Evolutionary conservation across 2,113 vertebrate genomes (phyloP).

Genomic region (Micronycteris hirsuta): DNA sequence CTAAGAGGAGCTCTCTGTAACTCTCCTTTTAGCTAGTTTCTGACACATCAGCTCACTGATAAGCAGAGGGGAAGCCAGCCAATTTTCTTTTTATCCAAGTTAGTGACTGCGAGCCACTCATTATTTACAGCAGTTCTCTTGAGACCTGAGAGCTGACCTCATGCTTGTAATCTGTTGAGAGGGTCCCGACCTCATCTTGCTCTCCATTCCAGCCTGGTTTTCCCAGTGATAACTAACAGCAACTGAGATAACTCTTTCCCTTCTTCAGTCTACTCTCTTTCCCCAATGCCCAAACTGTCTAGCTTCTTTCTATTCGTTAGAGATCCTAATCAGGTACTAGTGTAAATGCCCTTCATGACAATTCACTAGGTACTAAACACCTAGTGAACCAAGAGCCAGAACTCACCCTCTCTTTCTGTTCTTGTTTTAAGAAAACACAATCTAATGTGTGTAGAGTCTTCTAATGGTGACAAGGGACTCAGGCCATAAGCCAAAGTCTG

Average conservation of each 20-base stretch:
- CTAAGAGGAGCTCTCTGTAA: neutral
- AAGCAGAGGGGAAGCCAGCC: slow-evolving; percentile 26
- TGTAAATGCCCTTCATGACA: neutral
- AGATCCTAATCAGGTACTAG: neutral
- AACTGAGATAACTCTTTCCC: neutral
- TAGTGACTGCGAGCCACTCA: slow-evolving; percentile 13
- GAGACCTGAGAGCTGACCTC: slow-evolving; percentile 42
- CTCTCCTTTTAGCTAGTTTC: neutral
- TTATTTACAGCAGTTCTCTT: slow-evolving; percentile 43
- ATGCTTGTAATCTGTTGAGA: slow-evolving; percentile 2
- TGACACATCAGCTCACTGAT: slow-evolving; percentile 6
- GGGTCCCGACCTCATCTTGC: slow-evolving; percentile 1
- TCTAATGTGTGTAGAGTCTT: neutral
- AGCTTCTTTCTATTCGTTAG: neutral
- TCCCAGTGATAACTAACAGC: neutral
- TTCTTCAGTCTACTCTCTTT: neutral
- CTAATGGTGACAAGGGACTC: neutral
- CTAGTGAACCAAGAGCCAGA: neutral
- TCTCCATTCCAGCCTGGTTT: neutral
- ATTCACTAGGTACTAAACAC: neutral
- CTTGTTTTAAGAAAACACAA: neutral
- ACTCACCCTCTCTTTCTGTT: neutral
- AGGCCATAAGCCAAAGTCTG: neutral
- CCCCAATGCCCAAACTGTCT: too few relatives aligned
- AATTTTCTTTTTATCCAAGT: slow-evolving; percentile 24